phyloP scores from a whole-genome alignment of 2,797 vertebrate species.

The Crenichthys baileyi region DNA sequence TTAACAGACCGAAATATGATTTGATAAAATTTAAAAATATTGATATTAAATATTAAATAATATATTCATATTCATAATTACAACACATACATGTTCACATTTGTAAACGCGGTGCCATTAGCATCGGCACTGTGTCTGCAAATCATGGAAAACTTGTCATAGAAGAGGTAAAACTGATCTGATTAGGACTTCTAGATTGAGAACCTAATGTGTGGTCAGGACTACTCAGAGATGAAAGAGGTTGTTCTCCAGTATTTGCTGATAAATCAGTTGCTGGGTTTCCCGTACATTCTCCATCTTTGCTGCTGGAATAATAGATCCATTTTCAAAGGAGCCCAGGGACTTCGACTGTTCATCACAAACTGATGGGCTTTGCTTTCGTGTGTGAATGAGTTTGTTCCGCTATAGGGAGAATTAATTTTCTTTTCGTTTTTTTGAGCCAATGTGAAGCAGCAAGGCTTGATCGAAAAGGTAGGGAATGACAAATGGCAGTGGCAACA shows the following conservation, averaged over 20 bases:
- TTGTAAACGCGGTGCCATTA: too few species aligned
- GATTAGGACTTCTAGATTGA: constrained; percentile 1
- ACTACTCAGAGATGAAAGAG: constrained; percentile 22
- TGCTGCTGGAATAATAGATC: constrained; percentile 34
- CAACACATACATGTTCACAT: too few species aligned
- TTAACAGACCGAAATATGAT: too few species aligned
- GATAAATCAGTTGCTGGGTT: constrained; percentile 27
- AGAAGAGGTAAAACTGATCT: background rate
- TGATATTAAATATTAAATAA: too few species aligned
- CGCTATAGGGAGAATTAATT: constrained; percentile 1
- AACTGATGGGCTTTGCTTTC: constrained; percentile 43
- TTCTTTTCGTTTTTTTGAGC: too few species aligned
- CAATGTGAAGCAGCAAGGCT: too few species aligned
- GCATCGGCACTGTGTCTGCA: background rate
- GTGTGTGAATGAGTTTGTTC: constrained; percentile 10
- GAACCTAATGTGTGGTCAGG: constrained; percentile 16
- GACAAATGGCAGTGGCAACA: too few species aligned
- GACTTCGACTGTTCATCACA: constrained; percentile 7
- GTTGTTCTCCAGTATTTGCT: constrained; percentile 5
- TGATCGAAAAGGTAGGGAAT: too few species aligned
- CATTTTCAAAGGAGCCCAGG: background rate
- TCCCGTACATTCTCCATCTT: constrained; percentile 34
- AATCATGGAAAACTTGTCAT: too few species aligned
- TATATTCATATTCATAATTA: too few species aligned
- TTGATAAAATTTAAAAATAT: too few species aligned